phyloP scores from a whole-genome alignment of 2,888 invertebrate genomes.

The Antheraea assamensis region DNA sequence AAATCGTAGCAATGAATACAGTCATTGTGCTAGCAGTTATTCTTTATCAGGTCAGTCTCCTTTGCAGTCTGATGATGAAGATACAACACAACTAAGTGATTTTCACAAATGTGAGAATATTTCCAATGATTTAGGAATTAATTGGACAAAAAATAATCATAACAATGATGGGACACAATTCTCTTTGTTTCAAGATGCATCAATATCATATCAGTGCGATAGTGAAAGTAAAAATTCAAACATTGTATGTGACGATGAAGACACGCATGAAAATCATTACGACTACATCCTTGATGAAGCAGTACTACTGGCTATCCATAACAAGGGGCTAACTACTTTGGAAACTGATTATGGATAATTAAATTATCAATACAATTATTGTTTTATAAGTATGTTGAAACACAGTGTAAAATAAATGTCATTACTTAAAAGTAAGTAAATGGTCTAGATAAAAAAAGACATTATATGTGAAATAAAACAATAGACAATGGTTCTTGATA shows the following conservation, averaged over 20 bases:
- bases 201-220: constrained; percentile 50
- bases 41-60: constrained; percentile 47
- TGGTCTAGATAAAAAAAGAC: not conserved
- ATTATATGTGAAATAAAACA: not conserved
- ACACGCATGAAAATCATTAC: constrained; percentile 58
- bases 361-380: constrained; percentile 5
- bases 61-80: constrained; percentile 50
- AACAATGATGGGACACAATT: constrained; percentile 43
- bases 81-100: constrained; percentile 28
- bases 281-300: constrained; percentile 86
- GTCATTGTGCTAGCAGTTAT: constrained; percentile 33
- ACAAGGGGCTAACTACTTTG: constrained; percentile 85
- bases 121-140: constrained; percentile 46
- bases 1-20: constrained; percentile 39
- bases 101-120: constrained; percentile 39
- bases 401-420: constrained; percentile 19
- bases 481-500: too few relatives aligned
- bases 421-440: not conserved
- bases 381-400: not conserved
- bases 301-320: constrained; percentile 88
- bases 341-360: constrained; percentile 72
- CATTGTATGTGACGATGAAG: constrained; percentile 39
- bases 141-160: constrained; percentile 50
- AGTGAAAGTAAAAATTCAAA: constrained; percentile 46
- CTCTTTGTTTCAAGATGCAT: constrained; percentile 49